Evolutionary conservation across 2,113 vertebrate genomes (phyloP).

Genomic region (Emydura subglobosa): DNA sequence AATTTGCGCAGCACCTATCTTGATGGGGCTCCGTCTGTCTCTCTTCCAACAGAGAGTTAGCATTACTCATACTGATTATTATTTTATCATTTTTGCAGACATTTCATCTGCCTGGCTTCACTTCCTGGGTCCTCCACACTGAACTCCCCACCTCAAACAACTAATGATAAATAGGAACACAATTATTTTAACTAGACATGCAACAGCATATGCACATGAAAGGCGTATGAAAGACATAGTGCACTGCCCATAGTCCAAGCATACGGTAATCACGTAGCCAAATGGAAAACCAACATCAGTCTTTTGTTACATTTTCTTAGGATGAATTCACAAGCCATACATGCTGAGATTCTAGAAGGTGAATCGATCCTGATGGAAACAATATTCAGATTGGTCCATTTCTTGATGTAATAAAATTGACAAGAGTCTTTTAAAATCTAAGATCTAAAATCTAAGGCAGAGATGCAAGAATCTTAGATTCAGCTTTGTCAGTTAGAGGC

Average conservation of each 20-base stretch:
- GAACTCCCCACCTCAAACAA: background rate
- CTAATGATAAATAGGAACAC: background rate
- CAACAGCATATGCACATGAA: background rate
- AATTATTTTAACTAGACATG: background rate
- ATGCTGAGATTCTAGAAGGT: rapidly evolving
- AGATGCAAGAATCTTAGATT: background rate
- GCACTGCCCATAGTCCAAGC: background rate
- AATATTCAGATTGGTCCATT: background rate
- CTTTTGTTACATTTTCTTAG: constrained; percentile 29
- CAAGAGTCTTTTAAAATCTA: background rate
- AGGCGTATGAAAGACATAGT: rapidly evolving
- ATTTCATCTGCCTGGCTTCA: background rate
- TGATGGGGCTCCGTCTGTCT: background rate
- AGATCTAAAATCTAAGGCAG: background rate
- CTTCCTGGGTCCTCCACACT: rapidly evolving
- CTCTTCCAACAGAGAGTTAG: background rate
- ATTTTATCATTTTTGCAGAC: background rate
- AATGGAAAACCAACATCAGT: constrained; percentile 15
- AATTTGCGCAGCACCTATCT: constrained; percentile 22
- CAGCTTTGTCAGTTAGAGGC: rapidly evolving
- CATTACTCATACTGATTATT: background rate
- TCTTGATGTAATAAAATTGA: background rate
- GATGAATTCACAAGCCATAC: background rate
- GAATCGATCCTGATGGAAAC: background rate
- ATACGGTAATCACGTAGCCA: background rate